Conservation (phyloP, 2,797 vertebrate genomes). For the Saxicola maurus region DNA sequence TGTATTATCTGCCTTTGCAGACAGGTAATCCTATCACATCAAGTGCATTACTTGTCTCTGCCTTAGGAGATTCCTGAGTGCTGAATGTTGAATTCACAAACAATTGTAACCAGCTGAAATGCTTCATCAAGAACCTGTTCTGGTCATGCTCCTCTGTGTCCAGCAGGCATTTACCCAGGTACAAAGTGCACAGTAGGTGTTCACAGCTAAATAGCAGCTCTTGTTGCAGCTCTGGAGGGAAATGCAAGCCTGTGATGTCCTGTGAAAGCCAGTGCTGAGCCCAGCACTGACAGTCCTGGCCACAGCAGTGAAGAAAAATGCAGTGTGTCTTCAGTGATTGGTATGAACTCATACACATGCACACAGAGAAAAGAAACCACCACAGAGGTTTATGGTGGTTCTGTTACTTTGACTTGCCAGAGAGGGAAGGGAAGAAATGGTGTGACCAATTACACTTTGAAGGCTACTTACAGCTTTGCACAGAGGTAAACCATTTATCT, state of each 20-base stretch:
- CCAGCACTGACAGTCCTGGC: fast-evolving
- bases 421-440: neutral
- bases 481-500: neutral
- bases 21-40: neutral
- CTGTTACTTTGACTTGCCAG: neutral
- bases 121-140: neutral
- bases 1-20: neutral
- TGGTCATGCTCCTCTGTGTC: neutral
- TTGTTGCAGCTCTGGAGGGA: neutral
- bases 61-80: neutral
- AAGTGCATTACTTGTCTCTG: neutral
- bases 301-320: neutral
- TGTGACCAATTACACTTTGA: neutral
- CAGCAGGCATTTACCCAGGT: neutral
- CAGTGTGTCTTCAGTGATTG: neutral
- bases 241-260: neutral
- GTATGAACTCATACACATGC: neutral
- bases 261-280: neutral
- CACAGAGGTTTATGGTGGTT: neutral
- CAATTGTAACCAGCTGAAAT: neutral
- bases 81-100: neutral
- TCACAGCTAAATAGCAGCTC: neutral
- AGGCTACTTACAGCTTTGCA: neutral
- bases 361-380: neutral
- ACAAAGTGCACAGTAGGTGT: neutral